Base-by-base conservation (phyloP, 1,140 invertebrate genomes). In the Phenacoccus solenopsis region DNA sequence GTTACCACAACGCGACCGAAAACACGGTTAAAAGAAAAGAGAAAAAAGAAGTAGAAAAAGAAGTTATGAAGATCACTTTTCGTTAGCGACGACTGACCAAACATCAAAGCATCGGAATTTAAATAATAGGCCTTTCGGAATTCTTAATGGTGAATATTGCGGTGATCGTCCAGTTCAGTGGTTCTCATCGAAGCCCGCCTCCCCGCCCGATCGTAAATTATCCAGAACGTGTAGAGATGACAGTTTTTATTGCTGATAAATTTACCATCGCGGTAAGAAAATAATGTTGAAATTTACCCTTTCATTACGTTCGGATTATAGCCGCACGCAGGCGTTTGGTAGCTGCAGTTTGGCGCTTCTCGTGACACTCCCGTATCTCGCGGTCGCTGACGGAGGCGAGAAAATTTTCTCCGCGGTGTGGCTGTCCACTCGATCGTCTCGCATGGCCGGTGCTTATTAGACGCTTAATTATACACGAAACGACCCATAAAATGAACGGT, bases 41-140 rank as follows among this genome's bases (percentile, higher is more conserved):
- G 25, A 64, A 24, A 64, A 16, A 25, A 64, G 20, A 64, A 64
- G 59, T 64, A 27, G 20, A 64, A 64, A 64, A 64, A 64, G 59
- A 64, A 64, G 59, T 64, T 64, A 64, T 64, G 59, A 64, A 64
- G 59, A 64, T 64, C 59, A 64, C 59, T 64, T 64, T 64, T 25
- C 59, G 59, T 64, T 64, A 64, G 59, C 59, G 25, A 64, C 59
- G 59, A 64, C 59, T 64, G 59, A 27, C 59, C 59, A 64, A 64
- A 64, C 59, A 64, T 27, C 59, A 64, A 27, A 25, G 59, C 59
- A 27, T 9, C 25, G 59, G 59, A 64, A 64, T 64, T 27, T 64
- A 27, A 64, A 64, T 64, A 64, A 64, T 64, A 64, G 59, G 59
- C 59, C 59, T 27, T 64, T 24, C 21, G 59, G 38, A 49, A 49